These are phyloP conservation scores for Elaphurus davidianus DNA, from an alignment of 2,113 vertebrate species.

Conservation along the genomic window DNA sequence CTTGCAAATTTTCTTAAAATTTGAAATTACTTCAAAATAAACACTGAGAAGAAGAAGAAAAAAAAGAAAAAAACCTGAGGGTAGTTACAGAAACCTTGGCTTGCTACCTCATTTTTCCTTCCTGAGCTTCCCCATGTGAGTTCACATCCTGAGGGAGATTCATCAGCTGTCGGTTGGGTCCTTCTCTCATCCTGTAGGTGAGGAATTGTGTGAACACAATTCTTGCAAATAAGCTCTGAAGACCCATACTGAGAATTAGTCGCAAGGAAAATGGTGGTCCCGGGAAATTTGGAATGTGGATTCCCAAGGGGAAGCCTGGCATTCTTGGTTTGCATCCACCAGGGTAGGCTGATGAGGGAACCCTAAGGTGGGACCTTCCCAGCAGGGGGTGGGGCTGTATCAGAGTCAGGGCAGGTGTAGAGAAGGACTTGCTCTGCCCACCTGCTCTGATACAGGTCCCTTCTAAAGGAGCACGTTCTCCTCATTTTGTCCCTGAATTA, in stretches of 20 bases:
- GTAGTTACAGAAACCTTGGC: not conserved
- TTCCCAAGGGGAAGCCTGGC: not conserved
- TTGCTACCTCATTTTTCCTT: not conserved
- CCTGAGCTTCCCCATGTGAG: not conserved
- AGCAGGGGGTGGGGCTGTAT: rapidly evolving
- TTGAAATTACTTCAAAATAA: not conserved
- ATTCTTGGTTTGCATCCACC: not conserved
- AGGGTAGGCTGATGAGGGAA: not conserved
- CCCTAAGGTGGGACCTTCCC: not conserved
- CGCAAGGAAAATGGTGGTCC: not conserved
- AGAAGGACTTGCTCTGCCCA: rapidly evolving
- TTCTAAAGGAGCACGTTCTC: not conserved
- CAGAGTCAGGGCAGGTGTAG: not conserved
- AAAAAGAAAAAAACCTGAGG: not conserved
- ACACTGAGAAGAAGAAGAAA: not conserved
- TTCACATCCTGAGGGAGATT: not conserved
- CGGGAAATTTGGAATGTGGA: not conserved
- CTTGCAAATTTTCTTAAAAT: not conserved
- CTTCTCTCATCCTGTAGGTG: not conserved
- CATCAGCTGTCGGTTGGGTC: not conserved
- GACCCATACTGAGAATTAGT: not conserved
- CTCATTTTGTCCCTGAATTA: not conserved
- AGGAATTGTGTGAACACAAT: not conserved
- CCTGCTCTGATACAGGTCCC: not conserved
- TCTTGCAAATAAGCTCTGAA: not conserved